phyloP scores from a whole-genome alignment of 2,888 invertebrate species.

The Andricus quercusramuli region DNA sequence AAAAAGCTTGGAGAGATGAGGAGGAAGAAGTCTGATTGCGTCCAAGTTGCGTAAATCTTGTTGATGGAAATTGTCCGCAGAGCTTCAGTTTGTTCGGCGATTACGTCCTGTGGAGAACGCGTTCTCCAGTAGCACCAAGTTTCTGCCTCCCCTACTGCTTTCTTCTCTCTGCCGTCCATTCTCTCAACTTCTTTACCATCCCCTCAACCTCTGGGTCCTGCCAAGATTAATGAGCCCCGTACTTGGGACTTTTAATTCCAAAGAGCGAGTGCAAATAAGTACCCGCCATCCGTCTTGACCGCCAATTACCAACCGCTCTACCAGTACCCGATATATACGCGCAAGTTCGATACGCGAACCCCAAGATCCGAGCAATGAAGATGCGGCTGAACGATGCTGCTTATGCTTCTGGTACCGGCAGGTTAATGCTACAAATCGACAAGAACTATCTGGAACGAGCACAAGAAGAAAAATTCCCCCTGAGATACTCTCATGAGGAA shows the following conservation, averaged over 20 bases:
- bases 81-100: constrained; percentile 73
- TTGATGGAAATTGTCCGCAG: constrained; percentile 74
- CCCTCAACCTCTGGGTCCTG: constrained; percentile 41
- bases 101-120: constrained; percentile 72
- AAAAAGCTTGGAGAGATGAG: constrained; percentile 3
- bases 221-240: constrained; percentile 74
- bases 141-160: constrained; percentile 51
- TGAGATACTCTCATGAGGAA: background rate
- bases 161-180: constrained; percentile 55
- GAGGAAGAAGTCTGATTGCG: constrained; percentile 68
- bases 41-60: constrained; percentile 74
- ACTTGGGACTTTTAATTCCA: constrained; percentile 76
- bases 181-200: constrained; percentile 50
- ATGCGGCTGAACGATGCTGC: constrained; percentile 25
- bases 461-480: background rate
- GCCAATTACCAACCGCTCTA: constrained; percentile 70
- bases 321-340: constrained; percentile 42
- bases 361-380: constrained; percentile 3
- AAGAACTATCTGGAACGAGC: background rate
- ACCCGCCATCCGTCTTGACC: constrained; percentile 75
- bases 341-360: constrained; percentile 44
- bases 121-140: constrained; percentile 69
- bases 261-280: constrained; percentile 75
- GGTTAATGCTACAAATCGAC: background rate
- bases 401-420: background rate